Evolutionary conservation across 1,140 invertebrate species (phyloP).

Genomic region (Diachasmimorpha longicaudata): DNA sequence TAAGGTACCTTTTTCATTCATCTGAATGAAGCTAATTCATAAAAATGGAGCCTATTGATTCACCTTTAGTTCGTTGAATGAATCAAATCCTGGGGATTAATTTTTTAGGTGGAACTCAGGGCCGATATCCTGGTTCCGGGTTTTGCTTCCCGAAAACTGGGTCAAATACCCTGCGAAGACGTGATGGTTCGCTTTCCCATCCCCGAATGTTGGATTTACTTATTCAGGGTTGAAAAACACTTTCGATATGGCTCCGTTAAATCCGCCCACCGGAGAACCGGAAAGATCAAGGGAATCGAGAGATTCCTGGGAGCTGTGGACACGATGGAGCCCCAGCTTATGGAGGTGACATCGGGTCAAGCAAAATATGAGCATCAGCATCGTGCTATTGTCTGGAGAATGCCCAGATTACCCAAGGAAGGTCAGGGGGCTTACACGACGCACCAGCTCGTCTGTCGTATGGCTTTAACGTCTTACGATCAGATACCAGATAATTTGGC

Average conservation of each 20-base stretch:
- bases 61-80: no score
- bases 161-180: slow-evolving; percentile 96
- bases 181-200: slow-evolving; percentile 97
- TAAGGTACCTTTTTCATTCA: slow-evolving; percentile 64
- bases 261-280: slow-evolving; percentile 90
- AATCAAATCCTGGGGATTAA: background rate
- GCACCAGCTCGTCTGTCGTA: slow-evolving; percentile 90
- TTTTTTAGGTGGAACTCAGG: slow-evolving; percentile 82
- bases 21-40: background rate
- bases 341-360: slow-evolving; percentile 97
- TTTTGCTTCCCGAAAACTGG: slow-evolving; percentile 92
- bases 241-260: slow-evolving; percentile 99
- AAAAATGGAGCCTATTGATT: background rate
- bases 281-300: slow-evolving; percentile 93
- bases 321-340: slow-evolving; percentile 88
- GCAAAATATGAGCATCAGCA: slow-evolving; percentile 99
- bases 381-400: slow-evolving; percentile 96
- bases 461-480: slow-evolving; percentile 96
- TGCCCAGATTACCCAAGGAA: slow-evolving; percentile 93
- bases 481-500: slow-evolving; percentile 93
- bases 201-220: slow-evolving; percentile 98
- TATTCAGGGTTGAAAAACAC: slow-evolving; percentile 98
- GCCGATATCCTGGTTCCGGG: slow-evolving; percentile 96
- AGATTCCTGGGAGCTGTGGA: slow-evolving; percentile 92
- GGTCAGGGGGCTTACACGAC: slow-evolving; percentile 97